phyloP scores from a whole-genome alignment of 2,888 invertebrate genomes.

The Cloeon dipterum region DNA sequence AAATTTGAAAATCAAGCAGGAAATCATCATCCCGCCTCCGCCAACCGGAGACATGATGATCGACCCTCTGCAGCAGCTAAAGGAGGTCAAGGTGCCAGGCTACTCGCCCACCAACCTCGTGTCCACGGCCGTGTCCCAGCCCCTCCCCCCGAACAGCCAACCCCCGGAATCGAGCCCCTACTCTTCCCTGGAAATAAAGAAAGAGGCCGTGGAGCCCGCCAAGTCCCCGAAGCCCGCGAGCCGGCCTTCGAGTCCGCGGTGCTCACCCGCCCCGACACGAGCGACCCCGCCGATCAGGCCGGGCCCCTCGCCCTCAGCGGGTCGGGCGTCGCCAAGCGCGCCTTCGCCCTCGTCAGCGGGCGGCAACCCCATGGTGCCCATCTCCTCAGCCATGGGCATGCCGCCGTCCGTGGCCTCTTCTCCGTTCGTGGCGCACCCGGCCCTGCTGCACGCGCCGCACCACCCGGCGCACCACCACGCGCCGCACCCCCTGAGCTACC shows the following conservation, averaged over 20 bases:
- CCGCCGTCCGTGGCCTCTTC: background rate
- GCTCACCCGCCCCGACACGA: background rate
- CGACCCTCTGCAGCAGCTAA: conserved; percentile 53
- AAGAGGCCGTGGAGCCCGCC: conserved; percentile 6
- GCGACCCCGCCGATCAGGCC: background rate
- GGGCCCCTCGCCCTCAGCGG: background rate
- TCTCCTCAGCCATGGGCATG: background rate
- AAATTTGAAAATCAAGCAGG: conserved; percentile 48
- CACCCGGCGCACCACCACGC: conserved; percentile 31
- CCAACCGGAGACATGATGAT: conserved; percentile 17
- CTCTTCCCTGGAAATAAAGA: background rate
- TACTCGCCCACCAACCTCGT: conserved; percentile 15
- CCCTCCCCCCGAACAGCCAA: background rate
- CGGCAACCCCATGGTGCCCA: background rate
- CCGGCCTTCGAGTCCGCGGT: background rate
- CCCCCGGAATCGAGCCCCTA: background rate
- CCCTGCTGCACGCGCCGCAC: conserved; percentile 30
- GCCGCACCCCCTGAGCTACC: conserved; percentile 32
- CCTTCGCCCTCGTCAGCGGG: conserved; percentile 11
- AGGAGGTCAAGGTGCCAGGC: conserved; percentile 58
- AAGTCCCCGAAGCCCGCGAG: conserved; percentile 9
- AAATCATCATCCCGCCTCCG: conserved; percentile 16
- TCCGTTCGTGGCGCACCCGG: conserved; percentile 9
- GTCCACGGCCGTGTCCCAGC: background rate
- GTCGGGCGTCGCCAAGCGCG: conserved; percentile 21